Conservation (phyloP, 2,113 vertebrate genomes). For the Barbus barbus region DNA sequence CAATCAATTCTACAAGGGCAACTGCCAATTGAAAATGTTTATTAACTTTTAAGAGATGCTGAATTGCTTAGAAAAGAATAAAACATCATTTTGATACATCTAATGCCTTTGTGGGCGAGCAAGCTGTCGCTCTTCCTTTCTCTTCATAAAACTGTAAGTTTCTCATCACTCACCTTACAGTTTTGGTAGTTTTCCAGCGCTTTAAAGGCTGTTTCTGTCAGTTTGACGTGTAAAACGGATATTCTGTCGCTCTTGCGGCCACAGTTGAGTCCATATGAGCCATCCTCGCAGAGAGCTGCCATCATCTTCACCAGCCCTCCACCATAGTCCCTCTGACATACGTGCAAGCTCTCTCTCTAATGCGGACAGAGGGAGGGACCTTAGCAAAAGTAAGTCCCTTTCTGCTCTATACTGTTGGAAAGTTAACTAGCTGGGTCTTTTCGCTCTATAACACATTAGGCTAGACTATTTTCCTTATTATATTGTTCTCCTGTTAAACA, state of each 20-base stretch:
- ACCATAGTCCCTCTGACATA: conserved; percentile 83
- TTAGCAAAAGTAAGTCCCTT: neutral
- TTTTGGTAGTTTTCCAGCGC: conserved; percentile 84
- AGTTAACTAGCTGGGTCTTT: neutral
- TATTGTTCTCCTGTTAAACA: neutral
- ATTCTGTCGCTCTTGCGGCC: conserved; percentile 77
- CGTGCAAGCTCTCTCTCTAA: conserved; percentile 65
- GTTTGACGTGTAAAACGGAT: conserved; percentile 86
- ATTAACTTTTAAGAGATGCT: neutral
- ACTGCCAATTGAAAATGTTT: neutral
- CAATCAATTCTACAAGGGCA: neutral
- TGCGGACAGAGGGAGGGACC: conserved; percentile 37
- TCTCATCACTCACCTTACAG: conserved; percentile 75
- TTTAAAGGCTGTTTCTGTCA: conserved; percentile 86
- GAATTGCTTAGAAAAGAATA: neutral
- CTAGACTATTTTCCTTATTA: neutral
- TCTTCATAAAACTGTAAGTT: conserved; percentile 50
- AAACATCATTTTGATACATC: neutral
- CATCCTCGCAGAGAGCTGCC: conserved; percentile 87
- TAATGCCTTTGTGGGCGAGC: conserved; percentile 20
- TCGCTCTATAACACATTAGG: neutral
- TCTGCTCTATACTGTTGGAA: neutral
- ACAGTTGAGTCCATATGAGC: conserved; percentile 85
- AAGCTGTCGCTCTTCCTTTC: conserved; percentile 38
- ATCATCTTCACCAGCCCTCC: conserved; percentile 83